Percentiles rank a stretch among this genome's conserved stretches.
Conservation (phyloP, 2,888 invertebrate species). For the Megalurothrips usitatus region DNA sequence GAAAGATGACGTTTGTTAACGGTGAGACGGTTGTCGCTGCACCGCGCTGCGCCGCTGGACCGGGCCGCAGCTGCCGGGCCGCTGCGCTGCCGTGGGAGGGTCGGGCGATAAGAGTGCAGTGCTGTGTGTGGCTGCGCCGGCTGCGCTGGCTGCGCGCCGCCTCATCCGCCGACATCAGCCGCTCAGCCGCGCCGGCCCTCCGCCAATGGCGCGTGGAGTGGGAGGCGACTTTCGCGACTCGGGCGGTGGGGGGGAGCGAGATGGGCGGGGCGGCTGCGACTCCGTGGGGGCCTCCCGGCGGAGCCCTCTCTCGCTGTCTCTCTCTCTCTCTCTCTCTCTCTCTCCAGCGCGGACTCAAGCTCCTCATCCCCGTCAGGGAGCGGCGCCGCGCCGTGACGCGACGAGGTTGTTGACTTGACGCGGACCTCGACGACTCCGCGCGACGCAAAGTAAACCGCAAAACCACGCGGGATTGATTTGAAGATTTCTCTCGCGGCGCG, state of each 20-base stretch:
- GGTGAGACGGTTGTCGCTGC: too few relatives aligned
- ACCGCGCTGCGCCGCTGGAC: too few relatives aligned
- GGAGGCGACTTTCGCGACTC: conserved; percentile 22
- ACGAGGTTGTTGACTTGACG: neutral
- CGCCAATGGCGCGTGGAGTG: conserved; percentile 15
- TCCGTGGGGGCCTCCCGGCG: too few relatives aligned
- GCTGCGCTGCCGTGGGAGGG: neutral
- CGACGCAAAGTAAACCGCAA: too few relatives aligned
- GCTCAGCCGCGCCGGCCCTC: neutral
- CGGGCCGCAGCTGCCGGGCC: too few relatives aligned
- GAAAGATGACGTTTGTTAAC: too few relatives aligned
- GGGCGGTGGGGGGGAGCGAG: neutral
- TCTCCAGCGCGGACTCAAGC: neutral
- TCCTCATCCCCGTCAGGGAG: neutral
- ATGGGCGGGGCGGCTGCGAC: neutral
- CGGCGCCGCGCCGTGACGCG: neutral
- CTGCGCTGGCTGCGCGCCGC: neutral
- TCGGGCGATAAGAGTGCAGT: neutral
- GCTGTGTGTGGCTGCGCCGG: neutral
- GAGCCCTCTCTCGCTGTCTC: too few relatives aligned
- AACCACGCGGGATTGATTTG: too few relatives aligned
- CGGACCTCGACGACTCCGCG: neutral
- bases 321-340: too few relatives aligned
- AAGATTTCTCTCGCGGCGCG: too few relatives aligned
- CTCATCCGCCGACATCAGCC: too few relatives aligned